Evolutionary conservation across 2,797 vertebrate species (phyloP).

Genomic region (Capromys pilorides): DNA sequence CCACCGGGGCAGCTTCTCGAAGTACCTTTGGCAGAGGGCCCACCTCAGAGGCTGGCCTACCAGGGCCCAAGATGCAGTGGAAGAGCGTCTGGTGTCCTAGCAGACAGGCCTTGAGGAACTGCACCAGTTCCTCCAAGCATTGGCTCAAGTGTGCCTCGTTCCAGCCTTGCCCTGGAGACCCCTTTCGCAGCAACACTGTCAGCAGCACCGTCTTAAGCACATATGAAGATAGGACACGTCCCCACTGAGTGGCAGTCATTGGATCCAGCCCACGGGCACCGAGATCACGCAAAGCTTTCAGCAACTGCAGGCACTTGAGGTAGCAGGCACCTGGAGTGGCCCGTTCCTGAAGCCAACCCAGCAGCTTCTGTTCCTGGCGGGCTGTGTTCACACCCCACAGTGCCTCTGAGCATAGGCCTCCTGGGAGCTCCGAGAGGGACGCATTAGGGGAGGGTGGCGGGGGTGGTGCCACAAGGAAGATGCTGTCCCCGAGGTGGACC

Average conservation of each 20-base stretch:
- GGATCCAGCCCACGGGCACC: slow-evolving; percentile 86
- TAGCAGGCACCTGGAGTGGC: slow-evolving; percentile 88
- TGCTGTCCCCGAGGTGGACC: slow-evolving; percentile 88
- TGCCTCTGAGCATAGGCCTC: slow-evolving; percentile 63
- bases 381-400: slow-evolving; percentile 89
- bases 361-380: slow-evolving; percentile 89
- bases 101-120: slow-evolving; percentile 87
- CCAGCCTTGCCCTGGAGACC: slow-evolving; percentile 85
- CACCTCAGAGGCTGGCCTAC: slow-evolving; percentile 82
- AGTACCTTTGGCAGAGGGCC: slow-evolving; percentile 87
- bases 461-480: slow-evolving; percentile 86
- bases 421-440: neutral
- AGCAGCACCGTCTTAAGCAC: slow-evolving; percentile 89
- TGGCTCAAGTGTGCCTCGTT: slow-evolving; percentile 87
- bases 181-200: slow-evolving; percentile 85
- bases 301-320: slow-evolving; percentile 91
- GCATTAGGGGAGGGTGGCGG: neutral
- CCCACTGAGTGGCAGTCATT: slow-evolving; percentile 85
- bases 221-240: slow-evolving; percentile 88
- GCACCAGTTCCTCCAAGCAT: slow-evolving; percentile 88
- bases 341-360: slow-evolving; percentile 88
- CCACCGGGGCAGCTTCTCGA: slow-evolving; percentile 86
- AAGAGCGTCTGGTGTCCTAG: slow-evolving; percentile 86
- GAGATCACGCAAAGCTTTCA: slow-evolving; percentile 91
- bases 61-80: slow-evolving; percentile 89